Conservation (phyloP, 2,888 invertebrate species). For the Xylota segnis region DNA sequence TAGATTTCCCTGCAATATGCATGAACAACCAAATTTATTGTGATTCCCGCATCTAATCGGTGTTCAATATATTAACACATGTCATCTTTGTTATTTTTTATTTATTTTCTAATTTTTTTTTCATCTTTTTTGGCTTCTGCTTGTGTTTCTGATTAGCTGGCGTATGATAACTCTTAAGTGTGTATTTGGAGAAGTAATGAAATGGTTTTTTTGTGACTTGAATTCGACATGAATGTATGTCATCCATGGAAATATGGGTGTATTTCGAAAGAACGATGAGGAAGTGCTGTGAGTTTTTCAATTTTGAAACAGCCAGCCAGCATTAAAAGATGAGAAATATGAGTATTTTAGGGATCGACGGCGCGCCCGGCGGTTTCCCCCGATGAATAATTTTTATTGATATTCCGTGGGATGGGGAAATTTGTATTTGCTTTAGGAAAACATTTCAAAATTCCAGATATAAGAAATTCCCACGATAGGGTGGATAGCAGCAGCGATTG, state of each 20-base stretch:
- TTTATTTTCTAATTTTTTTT: slow-evolving; percentile 25
- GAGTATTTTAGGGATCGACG: slow-evolving; percentile 2
- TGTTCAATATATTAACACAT: slow-evolving; percentile 40
- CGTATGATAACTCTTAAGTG: slow-evolving; percentile 53
- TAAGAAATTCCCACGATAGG: slow-evolving; percentile 35
- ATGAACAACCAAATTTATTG: slow-evolving; percentile 25
- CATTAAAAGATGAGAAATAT: slow-evolving; percentile 7
- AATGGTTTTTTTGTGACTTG: slow-evolving; percentile 7
- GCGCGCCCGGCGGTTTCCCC: neutral
- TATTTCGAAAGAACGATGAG: neutral
- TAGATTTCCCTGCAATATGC: slow-evolving; percentile 7
- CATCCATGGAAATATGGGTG: slow-evolving; percentile 34
- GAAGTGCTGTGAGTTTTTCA: slow-evolving; percentile 15
- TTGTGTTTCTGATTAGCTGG: slow-evolving; percentile 60
- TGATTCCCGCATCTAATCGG: slow-evolving; percentile 15
- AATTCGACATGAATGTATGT: slow-evolving; percentile 35
- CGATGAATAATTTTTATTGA: slow-evolving; percentile 46
- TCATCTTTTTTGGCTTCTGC: neutral
- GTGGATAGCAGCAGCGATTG: slow-evolving; percentile 11
- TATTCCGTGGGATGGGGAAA: neutral
- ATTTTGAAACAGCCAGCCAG: slow-evolving; percentile 27
- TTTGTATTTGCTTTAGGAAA: neutral
- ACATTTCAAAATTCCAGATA: neutral
- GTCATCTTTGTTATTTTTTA: slow-evolving; percentile 29
- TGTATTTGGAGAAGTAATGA: slow-evolving; percentile 46